Base-by-base conservation (phyloP, 2,888 invertebrate species). In the Ypsolopha sequella region DNA sequence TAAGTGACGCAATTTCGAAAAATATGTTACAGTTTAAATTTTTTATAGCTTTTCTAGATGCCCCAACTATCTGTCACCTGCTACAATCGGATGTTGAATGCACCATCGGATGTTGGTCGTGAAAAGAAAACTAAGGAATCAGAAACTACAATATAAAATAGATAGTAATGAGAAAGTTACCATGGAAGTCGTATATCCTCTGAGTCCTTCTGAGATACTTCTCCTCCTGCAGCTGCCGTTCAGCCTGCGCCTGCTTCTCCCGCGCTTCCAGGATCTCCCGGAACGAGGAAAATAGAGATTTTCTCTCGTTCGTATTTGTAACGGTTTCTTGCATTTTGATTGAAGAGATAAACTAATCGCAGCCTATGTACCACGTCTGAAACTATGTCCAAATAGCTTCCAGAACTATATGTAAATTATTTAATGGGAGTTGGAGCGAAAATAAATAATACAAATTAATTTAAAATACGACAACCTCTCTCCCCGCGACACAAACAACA, bases 311-410 rank as follows among this genome's bases (percentile, higher is more conserved):
- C 58, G 74, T 64, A 63, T 73, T 84, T 61, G 74, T 81, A 84
- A 85, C 84, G 82, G 85, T 82, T 80, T 84, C 85, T 76, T 84
- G 80, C 85, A 85, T 85, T 70, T 65, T 24, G 11, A 8, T 11
- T 9, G 41, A 7, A 11, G 11, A 11, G 3, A n/a, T n/a, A 41
- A 41, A 41, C 7, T 41, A 41, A n/a, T 24, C 24, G 3, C n/a
- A 38, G 38, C n/a, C n/a, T 4, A n/a, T 38, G 6, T 4, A 38
- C 38, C 3, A 24, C 24, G 24, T 24, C 24, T 24, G 4, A 24
- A 24, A 24, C 6, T 38, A 38, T 38, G 8, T 38, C 2, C n/a
- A 4, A 38, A n/a, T 4, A 38, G 38, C 38, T 8, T 24, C 24
- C 4, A 4, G 24, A 24, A 4, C 24, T 24, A 24, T 24, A 24